Conservation (phyloP, 2,113 vertebrate genomes). For the Notiomystis cincta region DNA sequence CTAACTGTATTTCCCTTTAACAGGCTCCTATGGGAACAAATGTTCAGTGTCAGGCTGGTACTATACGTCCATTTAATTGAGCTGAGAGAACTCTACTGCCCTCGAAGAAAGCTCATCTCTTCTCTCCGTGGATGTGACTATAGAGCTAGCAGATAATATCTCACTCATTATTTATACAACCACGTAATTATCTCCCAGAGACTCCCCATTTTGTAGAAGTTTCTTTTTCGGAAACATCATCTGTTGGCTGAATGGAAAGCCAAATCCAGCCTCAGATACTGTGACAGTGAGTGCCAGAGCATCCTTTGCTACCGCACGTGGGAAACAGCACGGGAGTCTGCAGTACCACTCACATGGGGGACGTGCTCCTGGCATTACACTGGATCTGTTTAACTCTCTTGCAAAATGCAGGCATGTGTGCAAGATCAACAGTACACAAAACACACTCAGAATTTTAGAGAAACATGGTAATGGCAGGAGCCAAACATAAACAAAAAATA, state of each 20-base stretch:
- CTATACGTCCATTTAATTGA: conserved; percentile 53
- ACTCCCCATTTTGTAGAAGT: conserved; percentile 6
- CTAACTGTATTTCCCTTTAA: conserved; percentile 51
- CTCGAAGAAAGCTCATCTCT: conserved; percentile 39
- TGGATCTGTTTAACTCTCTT: background rate
- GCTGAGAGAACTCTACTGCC: conserved; percentile 40
- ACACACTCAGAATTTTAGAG: background rate
- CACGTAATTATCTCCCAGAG: conserved; percentile 48
- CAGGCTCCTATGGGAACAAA: conserved; percentile 57
- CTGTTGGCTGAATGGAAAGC: background rate
- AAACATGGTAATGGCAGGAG: background rate
- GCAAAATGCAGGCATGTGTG: background rate
- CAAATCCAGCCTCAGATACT: background rate
- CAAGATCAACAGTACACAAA: background rate
- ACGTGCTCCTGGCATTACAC: fast-evolving
- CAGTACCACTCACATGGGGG: background rate
- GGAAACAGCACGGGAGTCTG: fast-evolving
- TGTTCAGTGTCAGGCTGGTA: conserved; percentile 51
- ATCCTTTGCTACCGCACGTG: fast-evolving
- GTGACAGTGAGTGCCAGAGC: background rate
- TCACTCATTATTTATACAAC: conserved; percentile 60
- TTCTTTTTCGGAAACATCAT: conserved; percentile 5
- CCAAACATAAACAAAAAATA: background rate
- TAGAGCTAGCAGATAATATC: conserved; percentile 39
- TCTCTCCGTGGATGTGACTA: conserved; percentile 18